phyloP scores from a whole-genome alignment of 1,140 invertebrate species.

The Orchestia grillus region DNA sequence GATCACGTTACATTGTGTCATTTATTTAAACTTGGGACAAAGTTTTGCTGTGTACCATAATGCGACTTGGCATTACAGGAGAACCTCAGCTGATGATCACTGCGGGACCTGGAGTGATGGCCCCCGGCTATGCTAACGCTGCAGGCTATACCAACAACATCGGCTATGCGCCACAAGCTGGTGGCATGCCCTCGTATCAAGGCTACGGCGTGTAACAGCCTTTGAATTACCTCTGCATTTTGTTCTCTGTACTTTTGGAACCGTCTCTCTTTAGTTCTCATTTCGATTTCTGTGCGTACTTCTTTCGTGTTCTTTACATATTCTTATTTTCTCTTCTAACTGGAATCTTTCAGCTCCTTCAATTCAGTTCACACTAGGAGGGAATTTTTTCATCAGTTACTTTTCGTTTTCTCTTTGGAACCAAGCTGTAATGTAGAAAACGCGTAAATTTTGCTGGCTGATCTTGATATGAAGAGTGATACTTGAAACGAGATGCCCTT shows the following conservation, averaged over 20 bases:
- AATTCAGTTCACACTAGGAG: neutral
- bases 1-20: too few species aligned
- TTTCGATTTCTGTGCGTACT: neutral
- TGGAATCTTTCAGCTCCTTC: neutral
- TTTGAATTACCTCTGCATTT: neutral
- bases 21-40: too few species aligned
- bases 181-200: conserved; percentile 77
- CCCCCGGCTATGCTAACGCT: conserved; percentile 78
- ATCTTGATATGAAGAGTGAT: neutral
- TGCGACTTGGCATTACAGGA: conserved; percentile 72
- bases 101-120: conserved; percentile 85
- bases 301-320: neutral
- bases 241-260: neutral
- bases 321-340: neutral
- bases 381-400: neutral
- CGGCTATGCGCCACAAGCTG: conserved; percentile 68
- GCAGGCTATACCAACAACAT: conserved; percentile 68
- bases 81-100: conserved; percentile 97
- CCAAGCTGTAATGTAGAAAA: neutral
- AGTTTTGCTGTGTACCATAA: too few species aligned
- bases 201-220: conserved; percentile 78
- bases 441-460: neutral
- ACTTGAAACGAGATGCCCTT: neutral
- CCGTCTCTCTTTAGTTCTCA: neutral
- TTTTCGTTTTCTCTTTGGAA: neutral